phyloP scores from a whole-genome alignment of 2,113 vertebrate species.

The Dicentrarchus labrax region DNA sequence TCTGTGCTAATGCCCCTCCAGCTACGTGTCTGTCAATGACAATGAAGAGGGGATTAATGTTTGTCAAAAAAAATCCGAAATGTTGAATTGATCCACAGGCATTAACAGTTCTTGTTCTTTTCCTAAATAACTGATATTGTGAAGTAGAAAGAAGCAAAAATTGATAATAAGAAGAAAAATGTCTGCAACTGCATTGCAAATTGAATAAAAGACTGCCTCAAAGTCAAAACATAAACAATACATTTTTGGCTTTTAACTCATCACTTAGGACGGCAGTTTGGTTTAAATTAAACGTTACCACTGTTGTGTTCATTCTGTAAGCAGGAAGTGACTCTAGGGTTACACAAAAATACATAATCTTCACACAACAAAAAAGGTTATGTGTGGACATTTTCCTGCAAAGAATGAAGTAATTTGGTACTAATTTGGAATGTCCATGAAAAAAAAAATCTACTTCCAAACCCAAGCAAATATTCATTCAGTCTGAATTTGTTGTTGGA shows the following conservation, averaged over 20 bases:
- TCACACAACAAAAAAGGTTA: neutral
- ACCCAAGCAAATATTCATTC: neutral
- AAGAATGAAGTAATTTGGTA: neutral
- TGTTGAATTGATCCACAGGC: conserved; percentile 32
- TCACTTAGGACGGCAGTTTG: neutral
- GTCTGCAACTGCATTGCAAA: neutral
- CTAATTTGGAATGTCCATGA: neutral
- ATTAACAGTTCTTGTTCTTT: conserved; percentile 4
- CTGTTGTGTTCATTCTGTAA: neutral
- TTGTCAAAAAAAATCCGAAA: conserved; percentile 22
- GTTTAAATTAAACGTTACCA: neutral
- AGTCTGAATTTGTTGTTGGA: neutral
- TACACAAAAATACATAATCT: neutral
- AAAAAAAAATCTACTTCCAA: neutral
- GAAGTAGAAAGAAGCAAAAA: neutral
- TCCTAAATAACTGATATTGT: conserved; percentile 2
- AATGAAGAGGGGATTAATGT: conserved; percentile 50
- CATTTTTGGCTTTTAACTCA: neutral
- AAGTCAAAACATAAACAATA: conserved; percentile 7
- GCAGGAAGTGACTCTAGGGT: neutral
- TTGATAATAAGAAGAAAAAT: neutral
- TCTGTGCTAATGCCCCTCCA: conserved; percentile 46
- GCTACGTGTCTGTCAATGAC: conserved; percentile 47
- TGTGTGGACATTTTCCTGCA: neutral
- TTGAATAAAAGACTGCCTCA: conserved; percentile 1